These are phyloP conservation scores for Psilanteris sp. DNA, from an alignment of 1,140 invertebrate species.

Conservation along the genomic window DNA sequence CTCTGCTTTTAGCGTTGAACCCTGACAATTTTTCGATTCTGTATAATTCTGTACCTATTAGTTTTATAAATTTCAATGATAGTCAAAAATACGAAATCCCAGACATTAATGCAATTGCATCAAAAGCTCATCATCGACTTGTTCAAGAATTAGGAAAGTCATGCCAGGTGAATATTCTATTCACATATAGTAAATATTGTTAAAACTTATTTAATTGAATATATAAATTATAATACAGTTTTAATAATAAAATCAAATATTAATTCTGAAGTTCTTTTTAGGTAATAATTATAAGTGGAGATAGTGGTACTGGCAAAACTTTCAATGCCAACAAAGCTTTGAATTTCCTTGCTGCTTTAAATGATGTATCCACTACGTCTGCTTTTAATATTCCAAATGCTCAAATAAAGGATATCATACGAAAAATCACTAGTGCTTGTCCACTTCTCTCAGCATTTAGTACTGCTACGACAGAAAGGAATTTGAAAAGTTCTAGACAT, in stretches of 20 bases:
- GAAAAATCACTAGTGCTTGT: slow-evolving; percentile 64
- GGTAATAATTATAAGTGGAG: slow-evolving; percentile 77
- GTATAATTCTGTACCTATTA: slow-evolving; percentile 23
- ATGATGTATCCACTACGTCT: slow-evolving; percentile 32
- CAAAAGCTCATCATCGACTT: slow-evolving; percentile 55
- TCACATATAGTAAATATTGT: too few relatives aligned
- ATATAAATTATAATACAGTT: too few relatives aligned
- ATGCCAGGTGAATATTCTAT: slow-evolving; percentile 46
- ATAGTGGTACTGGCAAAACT: slow-evolving; percentile 79
- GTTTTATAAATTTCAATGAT: slow-evolving; percentile 33
- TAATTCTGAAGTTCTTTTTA: too few relatives aligned
- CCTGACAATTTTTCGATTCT: slow-evolving; percentile 59
- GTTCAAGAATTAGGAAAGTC: slow-evolving; percentile 62
- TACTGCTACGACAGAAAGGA: slow-evolving; percentile 83
- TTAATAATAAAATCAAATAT: too few relatives aligned
- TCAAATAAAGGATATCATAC: slow-evolving; percentile 36
- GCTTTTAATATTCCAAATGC: neutral
- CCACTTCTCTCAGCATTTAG: slow-evolving; percentile 69
- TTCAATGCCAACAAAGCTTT: slow-evolving; percentile 75
- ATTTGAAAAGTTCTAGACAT: slow-evolving; percentile 84
- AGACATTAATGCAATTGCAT: slow-evolving; percentile 60
- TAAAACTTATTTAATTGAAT: too few relatives aligned
- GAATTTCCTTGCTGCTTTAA: slow-evolving; percentile 70
- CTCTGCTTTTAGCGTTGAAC: slow-evolving; percentile 70
- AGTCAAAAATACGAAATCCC: slow-evolving; percentile 37